Evolutionary conservation across 2,797 vertebrate species (phyloP), one percentile per base, ranked within the genome.

Genomic region (Aphelocoma californica): DNA sequence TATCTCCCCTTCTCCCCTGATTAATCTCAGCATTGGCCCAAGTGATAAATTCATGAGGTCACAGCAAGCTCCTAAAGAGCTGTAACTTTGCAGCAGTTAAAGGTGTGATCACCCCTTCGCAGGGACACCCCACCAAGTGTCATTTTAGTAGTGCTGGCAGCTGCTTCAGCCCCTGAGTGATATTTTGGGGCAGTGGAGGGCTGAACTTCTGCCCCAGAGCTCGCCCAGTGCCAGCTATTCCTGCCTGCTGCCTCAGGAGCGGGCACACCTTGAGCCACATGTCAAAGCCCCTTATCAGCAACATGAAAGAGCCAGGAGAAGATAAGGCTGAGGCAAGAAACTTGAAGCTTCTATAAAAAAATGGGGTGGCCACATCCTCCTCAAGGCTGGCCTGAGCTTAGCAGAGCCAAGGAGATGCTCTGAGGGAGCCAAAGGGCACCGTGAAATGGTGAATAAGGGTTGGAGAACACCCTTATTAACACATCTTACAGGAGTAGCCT

Each of bases 381-480:
- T 31, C 21, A 56, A 25, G 3, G 0, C 2, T 11, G 26, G 65
- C 18, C 26, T 54, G 31, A 57, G 48, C 40, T 54, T 6, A 16
- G 14, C 29, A 73, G 65, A 83, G 67, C 29, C 4, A 2, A 17
- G 23, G 65, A 75, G 67, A 29, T 40, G 48, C 42, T 74, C 16
- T 42, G 15, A 14, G 45, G 34, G 38, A 32, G 54, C 12, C 18
- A 25, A 85, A 85, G 36, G 19, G 62, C 38, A 18, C 9, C 2
- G 3, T 15, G 48, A 36, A 17, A 36, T 20, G 26, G 15, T 7
- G 31, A 34, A 4, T 16, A 10, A 51, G n/a, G 12, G 14, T 48
- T 48, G 32, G 7, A 26, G 18, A 29, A 11, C 18, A 15, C 6
- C 18, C 12, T 0, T 5, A 8, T 4, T 1, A 23, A 24, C 9